Conservation (phyloP, 2,113 vertebrate species). For the Oryzias curvinotus region DNA sequence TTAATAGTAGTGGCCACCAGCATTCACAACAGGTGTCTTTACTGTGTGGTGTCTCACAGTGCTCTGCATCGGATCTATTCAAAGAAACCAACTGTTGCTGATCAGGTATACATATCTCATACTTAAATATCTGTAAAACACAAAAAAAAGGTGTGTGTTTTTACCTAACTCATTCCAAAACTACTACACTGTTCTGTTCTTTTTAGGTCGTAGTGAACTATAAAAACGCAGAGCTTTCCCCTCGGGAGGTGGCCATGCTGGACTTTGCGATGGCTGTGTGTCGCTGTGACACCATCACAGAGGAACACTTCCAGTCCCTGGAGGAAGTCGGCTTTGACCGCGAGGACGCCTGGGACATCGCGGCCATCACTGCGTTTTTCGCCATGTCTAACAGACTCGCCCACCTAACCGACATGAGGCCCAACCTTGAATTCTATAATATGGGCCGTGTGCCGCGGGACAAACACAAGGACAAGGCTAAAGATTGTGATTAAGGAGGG, state of each 20-base stretch:
- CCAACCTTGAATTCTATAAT: constrained; percentile 83
- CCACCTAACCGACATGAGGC: constrained; percentile 79
- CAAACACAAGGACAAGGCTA: constrained; percentile 40
- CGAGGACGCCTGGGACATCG: constrained; percentile 87
- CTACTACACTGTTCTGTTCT: no score
- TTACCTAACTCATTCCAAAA: not conserved
- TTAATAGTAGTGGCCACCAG: constrained; percentile 86
- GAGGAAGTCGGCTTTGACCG: constrained; percentile 80
- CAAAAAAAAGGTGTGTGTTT: not conserved
- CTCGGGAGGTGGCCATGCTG: constrained; percentile 79
- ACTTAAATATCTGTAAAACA: not conserved
- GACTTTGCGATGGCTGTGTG: constrained; percentile 85
- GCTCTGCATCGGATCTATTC: constrained; percentile 85
- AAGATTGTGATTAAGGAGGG: not conserved
- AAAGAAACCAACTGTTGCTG: constrained; percentile 81
- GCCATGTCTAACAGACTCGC: constrained; percentile 83
- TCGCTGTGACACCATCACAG: constrained; percentile 78
- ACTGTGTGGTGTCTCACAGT: constrained; percentile 84
- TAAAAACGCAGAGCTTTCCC: constrained; percentile 75
- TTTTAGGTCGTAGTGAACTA: constrained; percentile 81
- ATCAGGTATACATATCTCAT: constrained; percentile 71
- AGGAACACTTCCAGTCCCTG: constrained; percentile 79
- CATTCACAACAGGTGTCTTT: constrained; percentile 80
- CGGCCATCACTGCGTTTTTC: constrained; percentile 83
- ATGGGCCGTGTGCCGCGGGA: constrained; percentile 76